phyloP scores from a whole-genome alignment of 2,113 vertebrate genomes.

The Syrmaticus mikado region DNA sequence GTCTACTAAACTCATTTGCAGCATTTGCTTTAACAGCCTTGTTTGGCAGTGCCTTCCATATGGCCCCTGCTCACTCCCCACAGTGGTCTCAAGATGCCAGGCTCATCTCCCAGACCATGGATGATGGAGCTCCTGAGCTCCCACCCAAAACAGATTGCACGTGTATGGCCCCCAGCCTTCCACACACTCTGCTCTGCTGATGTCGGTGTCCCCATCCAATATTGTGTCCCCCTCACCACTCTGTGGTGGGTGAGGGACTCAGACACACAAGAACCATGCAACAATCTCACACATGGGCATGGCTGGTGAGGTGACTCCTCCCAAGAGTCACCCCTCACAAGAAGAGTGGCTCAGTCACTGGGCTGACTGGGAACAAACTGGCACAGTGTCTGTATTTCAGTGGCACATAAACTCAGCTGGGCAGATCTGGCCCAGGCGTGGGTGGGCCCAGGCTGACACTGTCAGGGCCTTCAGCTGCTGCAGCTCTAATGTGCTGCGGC shows the following conservation, averaged over 20 bases:
- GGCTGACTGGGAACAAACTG: background rate
- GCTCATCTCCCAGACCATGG: background rate
- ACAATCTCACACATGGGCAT: fast-evolving
- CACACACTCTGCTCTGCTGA: background rate
- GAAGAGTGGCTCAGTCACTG: background rate
- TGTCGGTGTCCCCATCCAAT: background rate
- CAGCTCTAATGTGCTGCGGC: background rate
- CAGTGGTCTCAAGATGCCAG: fast-evolving
- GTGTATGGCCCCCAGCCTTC: fast-evolving
- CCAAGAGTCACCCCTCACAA: too few species aligned
- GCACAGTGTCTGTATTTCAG: background rate
- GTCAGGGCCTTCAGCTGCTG: background rate
- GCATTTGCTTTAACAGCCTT: background rate
- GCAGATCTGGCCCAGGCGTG: background rate
- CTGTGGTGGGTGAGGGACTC: background rate
- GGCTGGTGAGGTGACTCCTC: fast-evolving
- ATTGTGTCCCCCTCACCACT: background rate
- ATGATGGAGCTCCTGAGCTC: background rate
- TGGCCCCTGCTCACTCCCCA: background rate
- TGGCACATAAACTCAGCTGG: background rate
- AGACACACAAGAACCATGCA: fast-evolving
- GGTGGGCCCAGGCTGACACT: fast-evolving
- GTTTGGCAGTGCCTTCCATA: background rate
- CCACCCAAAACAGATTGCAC: background rate
- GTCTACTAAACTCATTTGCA: conserved; percentile 42